Percentiles rank a stretch among this genome's conserved stretches.
These are phyloP conservation scores for Dendropsophus ebraccatus DNA, from an alignment of 2,113 vertebrate species.

Conservation along the genomic window DNA sequence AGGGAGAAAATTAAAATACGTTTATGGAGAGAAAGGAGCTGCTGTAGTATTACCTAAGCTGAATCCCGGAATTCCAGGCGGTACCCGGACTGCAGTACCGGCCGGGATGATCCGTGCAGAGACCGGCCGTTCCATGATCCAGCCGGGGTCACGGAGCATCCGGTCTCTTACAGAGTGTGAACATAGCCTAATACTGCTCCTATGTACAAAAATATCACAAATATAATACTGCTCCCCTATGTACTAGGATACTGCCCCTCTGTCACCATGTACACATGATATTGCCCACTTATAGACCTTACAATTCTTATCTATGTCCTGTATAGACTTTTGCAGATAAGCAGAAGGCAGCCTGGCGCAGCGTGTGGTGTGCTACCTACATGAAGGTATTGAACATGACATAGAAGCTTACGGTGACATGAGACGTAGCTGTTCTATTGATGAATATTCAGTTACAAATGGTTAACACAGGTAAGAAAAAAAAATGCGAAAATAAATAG, in stretches of 20 bases:
- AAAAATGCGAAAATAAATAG: conserved; percentile 61
- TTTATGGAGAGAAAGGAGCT: too few species aligned
- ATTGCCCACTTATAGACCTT: neutral
- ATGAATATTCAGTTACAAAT: conserved; percentile 32
- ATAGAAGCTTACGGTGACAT: conserved; percentile 12
- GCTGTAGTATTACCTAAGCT: too few species aligned
- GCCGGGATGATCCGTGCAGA: too few species aligned
- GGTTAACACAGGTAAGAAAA: conserved; percentile 34
- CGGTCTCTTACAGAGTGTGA: too few species aligned
- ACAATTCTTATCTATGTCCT: too few species aligned
- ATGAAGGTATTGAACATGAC: conserved; percentile 2
- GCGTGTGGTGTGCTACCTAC: neutral
- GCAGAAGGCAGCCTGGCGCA: neutral
- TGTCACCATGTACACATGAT: too few species aligned
- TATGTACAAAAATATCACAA: neutral
- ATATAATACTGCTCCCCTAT: neutral
- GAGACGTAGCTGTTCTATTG: neutral
- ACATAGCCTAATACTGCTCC: neutral
- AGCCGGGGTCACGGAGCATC: too few species aligned
- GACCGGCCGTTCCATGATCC: too few species aligned
- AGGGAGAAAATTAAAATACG: too few species aligned
- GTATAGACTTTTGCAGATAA: neutral
- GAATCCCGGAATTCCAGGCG: too few species aligned
- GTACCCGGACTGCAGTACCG: too few species aligned
- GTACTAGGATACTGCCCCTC: neutral